phyloP scores from a whole-genome alignment of 23 tunicate species.

The Halocynthia roretzi region DNA sequence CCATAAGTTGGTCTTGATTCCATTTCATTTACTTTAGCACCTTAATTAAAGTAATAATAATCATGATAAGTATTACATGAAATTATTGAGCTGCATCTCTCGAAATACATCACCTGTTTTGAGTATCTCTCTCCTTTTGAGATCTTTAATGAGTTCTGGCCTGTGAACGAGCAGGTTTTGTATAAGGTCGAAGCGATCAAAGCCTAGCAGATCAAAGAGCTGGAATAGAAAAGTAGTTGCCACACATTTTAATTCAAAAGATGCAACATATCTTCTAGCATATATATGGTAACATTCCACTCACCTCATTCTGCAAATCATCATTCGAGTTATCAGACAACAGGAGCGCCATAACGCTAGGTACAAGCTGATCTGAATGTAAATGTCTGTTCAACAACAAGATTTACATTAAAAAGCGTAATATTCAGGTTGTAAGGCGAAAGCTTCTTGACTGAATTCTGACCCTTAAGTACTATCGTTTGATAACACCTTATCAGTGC shows the following conservation, averaged over 20 bases:
- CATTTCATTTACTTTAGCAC: conserved; percentile 1
- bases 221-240: conserved; percentile 24
- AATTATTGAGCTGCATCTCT: too few species aligned
- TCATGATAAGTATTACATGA: too few species aligned
- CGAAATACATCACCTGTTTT: not conserved
- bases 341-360: conserved; percentile 30
- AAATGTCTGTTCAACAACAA: conserved; percentile 18
- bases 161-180: conserved; percentile 56
- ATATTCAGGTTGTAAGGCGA: not conserved
- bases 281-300: not conserved
- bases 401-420: too few species aligned
- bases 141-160: conserved; percentile 43
- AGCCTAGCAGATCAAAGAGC: conserved; percentile 85
- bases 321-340: conserved; percentile 46
- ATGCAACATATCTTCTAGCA: not conserved
- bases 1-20: conserved; percentile 49
- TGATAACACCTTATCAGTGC: too few species aligned
- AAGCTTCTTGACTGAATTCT: conserved; percentile 19
- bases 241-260: not conserved
- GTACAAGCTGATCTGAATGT: conserved; percentile 18
- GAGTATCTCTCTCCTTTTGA: conserved; percentile 14
- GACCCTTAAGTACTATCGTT: not conserved
- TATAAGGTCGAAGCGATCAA: conserved; percentile 75
- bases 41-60: not conserved
- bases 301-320: conserved; percentile 73